Conservation (phyloP, 2,888 invertebrate species). For the Pilophorus perplexus region DNA sequence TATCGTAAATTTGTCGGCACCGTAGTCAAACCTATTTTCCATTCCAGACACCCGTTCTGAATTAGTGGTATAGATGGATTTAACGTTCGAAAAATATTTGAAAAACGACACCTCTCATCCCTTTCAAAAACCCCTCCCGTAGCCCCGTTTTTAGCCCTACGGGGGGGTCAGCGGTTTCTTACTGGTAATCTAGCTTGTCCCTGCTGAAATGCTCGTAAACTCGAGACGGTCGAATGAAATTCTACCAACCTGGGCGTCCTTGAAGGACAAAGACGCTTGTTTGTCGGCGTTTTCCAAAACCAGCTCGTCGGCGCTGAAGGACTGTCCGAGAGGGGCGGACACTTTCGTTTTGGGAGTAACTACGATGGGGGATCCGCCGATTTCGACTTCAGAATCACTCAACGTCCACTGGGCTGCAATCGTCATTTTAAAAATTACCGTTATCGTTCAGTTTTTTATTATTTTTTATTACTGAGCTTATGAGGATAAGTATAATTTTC, state of each 20-base stretch:
- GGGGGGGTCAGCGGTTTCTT: no score
- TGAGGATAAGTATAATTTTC: background rate
- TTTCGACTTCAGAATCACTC: conserved; percentile 20
- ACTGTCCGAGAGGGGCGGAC: conserved; percentile 4
- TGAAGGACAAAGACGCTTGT: conserved; percentile 4
- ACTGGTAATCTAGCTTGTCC: no score
- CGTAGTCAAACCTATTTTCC: no score
- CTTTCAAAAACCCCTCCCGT: no score
- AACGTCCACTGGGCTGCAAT: conserved; percentile 13
- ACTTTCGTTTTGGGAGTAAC: conserved; percentile 17
- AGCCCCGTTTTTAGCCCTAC: no score
- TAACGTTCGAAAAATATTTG: no score
- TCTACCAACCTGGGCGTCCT: conserved; percentile 17
- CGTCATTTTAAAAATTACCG: background rate
- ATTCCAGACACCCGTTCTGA: no score
- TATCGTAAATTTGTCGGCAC: no score
- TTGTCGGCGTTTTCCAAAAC: conserved; percentile 11
- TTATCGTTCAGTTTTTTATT: background rate
- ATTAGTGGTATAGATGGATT: no score
- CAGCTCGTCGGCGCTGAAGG: conserved; percentile 2
- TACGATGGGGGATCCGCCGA: background rate
- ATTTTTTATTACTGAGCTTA: background rate
- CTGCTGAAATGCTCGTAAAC: no score
- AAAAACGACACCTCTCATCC: no score
- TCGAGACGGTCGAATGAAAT: no score